These are phyloP conservation scores for Patella pellucida DNA, from an alignment of 2,888 invertebrate genomes.

Conservation along the genomic window DNA sequence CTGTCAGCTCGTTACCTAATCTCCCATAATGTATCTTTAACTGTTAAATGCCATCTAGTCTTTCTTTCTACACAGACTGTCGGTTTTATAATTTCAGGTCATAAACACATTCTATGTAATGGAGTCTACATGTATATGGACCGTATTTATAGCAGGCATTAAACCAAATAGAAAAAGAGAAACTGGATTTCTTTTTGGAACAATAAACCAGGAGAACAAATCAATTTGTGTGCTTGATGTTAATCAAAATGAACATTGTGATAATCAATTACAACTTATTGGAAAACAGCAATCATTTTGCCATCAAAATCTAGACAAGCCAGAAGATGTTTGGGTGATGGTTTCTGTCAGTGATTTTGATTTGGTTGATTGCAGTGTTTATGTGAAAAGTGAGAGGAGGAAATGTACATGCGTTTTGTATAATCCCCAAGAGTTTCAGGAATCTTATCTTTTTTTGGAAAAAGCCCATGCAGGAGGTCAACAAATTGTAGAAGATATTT, in stretches of 20 bases:
- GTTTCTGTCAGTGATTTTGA: too few relatives aligned
- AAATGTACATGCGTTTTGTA: slow-evolving; percentile 42
- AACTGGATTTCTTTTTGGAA: background rate
- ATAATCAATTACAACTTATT: background rate
- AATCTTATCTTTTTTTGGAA: slow-evolving; percentile 36
- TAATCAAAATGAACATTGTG: background rate
- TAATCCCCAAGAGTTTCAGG: slow-evolving; percentile 38
- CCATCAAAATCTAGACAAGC: too few relatives aligned
- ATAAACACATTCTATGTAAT: too few relatives aligned
- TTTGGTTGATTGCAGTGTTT: too few relatives aligned
- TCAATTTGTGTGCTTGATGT: background rate
- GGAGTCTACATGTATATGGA: background rate
- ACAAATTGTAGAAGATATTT: background rate
- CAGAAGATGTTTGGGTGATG: too few relatives aligned
- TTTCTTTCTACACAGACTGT: too few relatives aligned
- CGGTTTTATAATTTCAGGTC: too few relatives aligned
- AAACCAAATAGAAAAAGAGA: background rate
- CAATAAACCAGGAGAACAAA: background rate
- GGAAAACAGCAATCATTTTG: background rate
- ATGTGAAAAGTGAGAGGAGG: background rate
- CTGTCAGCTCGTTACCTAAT: too few relatives aligned
- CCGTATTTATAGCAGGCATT: background rate
- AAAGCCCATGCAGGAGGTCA: background rate
- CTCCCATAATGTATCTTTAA: too few relatives aligned
- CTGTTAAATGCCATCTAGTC: too few relatives aligned